Base-by-base conservation (phyloP, 2,797 vertebrate species). In the Odontamblyopus lacepedii region DNA sequence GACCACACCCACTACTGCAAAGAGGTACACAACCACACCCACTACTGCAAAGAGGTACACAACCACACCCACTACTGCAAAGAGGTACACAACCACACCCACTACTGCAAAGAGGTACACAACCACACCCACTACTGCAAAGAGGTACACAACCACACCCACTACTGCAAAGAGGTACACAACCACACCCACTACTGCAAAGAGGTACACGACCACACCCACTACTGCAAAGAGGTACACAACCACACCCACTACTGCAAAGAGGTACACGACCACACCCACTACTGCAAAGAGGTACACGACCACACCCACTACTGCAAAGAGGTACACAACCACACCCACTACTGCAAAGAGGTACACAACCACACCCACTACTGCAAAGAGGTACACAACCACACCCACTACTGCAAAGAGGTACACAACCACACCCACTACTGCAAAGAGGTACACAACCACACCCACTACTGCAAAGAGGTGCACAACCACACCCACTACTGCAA, bases 1-100 rank as follows among this genome's bases (percentile, higher is more conserved):
- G 6, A 35, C 30, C 30, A 32, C 30, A 32, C 30, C 29, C 29
- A 30, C 29, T 98, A 95, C 72, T 93, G 89, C 78, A 97, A 96
- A 95, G 98, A 99, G 97, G 98, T 99, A 81, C 51, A 18, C 6
- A 29, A n/a, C 4, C 9, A 7, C 23, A 9, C 55, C 6, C 0
- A n/a, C 51, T 2, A n/a, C 0, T 2, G 2, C 18, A 1, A 1
- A 3, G 16, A 19, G 32, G 6, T 6, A 6, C 32, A 35, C 32
- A 35, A 35, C 30, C 30, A 32, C 30, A 32, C 30, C 29, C 29
- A 30, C 29, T 98, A 95, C 72, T 93, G 89, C 78, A 97, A 96
- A 95, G 98, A 99, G 97, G 98, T 99, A 81, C 51, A 18, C 6
- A 29, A n/a, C 4, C 9, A 7, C 23, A 9, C 55, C 6, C 0